Evolutionary conservation across 2,113 vertebrate genomes (phyloP), one percentile per base, ranked within the genome.

Genomic region (Podilymbus podiceps): DNA sequence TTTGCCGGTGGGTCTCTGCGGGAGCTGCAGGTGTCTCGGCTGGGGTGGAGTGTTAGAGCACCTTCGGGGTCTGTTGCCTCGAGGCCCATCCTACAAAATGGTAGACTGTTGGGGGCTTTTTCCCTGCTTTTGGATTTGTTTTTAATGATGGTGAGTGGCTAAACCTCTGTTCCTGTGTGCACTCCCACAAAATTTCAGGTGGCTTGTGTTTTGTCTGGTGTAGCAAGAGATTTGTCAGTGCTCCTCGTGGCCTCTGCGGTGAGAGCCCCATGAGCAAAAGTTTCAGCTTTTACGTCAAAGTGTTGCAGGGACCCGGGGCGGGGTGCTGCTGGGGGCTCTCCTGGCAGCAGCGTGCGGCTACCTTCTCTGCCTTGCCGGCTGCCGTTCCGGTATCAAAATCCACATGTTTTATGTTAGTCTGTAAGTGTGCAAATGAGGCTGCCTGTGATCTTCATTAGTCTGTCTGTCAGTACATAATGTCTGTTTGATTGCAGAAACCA

Each of bases 351-450:
- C 11, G 1, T 8, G 33, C 30, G 11, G 9, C 27, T 15, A 25
- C 53, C 6, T 1, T 3, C 46, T 2, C 11, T 4, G 28, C 15
- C 16, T 8, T 9, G 38, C 40, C 9, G 4, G 33, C 5, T 9
- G 13, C 21, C 5, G 7, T 1, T 11, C 19, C 17, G 1, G 22
- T 53, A 7, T 8, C n/a, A 3, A 9, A 24, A 8, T 15, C 56
- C 17, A 16, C 17, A 3, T 38, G 47, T 38, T 10, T 35, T 30
- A 13, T 9, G 4, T 35, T 19, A 7, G 13, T 16, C 31, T 2
- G 0, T 33, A 8, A 31, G 52, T 1, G 3, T 40, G 79, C 35
- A 14, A 3, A 4, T 6, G 11, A 3, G 11, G 2, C 11, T 19
- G n/a, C 53, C 40, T 30, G 64, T 55, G 3, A 30, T 4, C 14